These are phyloP conservation scores for Aselliscus stoliczkanus DNA, from an alignment of 2,797 vertebrate species.

Conservation along the genomic window DNA sequence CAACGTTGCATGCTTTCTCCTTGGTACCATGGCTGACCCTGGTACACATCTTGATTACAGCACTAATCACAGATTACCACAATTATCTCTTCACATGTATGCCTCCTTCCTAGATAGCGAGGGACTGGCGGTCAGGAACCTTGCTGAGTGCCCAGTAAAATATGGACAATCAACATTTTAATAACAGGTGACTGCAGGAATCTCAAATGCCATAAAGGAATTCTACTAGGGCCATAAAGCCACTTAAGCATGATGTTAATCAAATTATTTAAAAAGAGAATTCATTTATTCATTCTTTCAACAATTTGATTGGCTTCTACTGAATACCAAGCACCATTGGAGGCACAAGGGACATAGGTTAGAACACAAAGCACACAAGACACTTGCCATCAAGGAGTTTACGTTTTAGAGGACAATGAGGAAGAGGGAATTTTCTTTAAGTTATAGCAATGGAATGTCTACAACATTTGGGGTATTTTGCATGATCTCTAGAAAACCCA, in stretches of 20 bases:
- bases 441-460: background rate
- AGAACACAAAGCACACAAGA: background rate
- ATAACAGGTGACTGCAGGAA: background rate
- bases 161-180: background rate
- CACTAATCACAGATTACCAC: background rate
- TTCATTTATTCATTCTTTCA: background rate
- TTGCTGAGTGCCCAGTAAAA: background rate
- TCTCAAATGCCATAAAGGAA: background rate
- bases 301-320: background rate
- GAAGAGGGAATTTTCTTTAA: background rate
- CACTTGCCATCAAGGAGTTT: background rate
- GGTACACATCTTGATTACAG: constrained; percentile 6
- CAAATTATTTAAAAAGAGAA: background rate
- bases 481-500: background rate
- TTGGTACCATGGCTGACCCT: background rate
- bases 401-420: background rate
- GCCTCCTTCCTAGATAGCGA: background rate
- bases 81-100: background rate
- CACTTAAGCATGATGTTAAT: background rate
- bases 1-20: background rate
- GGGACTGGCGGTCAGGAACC: background rate
- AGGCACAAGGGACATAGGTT: background rate
- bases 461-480: background rate
- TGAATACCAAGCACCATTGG: background rate
- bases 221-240: background rate